These are phyloP conservation scores for Anarsia innoxiella DNA, from an alignment of 2,888 invertebrate genomes.

Conservation along the genomic window DNA sequence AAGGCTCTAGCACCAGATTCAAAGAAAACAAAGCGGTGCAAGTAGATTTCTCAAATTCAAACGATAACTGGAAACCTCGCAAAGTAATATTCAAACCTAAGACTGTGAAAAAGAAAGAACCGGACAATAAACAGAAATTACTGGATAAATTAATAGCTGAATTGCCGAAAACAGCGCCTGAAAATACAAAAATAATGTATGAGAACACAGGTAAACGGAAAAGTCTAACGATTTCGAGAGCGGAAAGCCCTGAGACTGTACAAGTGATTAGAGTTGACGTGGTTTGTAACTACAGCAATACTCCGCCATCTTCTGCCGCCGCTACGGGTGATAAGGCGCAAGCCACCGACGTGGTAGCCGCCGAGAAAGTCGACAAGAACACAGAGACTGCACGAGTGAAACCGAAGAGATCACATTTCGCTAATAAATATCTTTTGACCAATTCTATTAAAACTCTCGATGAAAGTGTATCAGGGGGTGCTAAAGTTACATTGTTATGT, in stretches of 20 bases:
- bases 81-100: conserved; percentile 23
- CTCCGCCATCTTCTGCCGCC: conserved; percentile 20
- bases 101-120: background rate
- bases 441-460: conserved; percentile 57
- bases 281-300: conserved; percentile 47
- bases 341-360: conserved; percentile 12
- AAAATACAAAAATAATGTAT: conserved; percentile 47
- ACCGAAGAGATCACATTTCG: conserved; percentile 37
- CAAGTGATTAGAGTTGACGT: conserved; percentile 70
- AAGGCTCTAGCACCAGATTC: conserved; percentile 29
- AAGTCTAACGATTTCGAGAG: conserved; percentile 61
- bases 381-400: conserved; percentile 27
- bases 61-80: conserved; percentile 26
- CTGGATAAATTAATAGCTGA: too few species aligned
- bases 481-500: conserved; percentile 63
- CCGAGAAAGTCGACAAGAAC: conserved; percentile 20
- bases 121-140: too few species aligned
- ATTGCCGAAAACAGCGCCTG: too few species aligned
- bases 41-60: conserved; percentile 28
- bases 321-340: conserved; percentile 31
- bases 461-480: conserved; percentile 50
- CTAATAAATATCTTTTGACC: conserved; percentile 55
- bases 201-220: conserved; percentile 52
- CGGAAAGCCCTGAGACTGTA: conserved; percentile 63
- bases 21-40: conserved; percentile 44